These are phyloP conservation scores for Sylvia borin DNA, from an alignment of 2,797 vertebrate genomes.

Conservation along the genomic window DNA sequence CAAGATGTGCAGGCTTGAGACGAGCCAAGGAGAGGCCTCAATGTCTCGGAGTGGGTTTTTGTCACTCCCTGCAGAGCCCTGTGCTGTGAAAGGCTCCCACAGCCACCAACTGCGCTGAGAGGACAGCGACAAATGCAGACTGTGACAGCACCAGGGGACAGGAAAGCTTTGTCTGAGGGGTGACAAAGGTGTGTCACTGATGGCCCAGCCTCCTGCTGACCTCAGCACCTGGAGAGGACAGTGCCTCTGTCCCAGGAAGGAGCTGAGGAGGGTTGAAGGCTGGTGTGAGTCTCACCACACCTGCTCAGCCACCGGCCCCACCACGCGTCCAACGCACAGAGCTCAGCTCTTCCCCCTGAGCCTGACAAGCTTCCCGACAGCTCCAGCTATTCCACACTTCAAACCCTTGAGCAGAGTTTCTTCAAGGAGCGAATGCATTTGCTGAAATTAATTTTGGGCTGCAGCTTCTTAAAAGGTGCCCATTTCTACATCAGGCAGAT, in stretches of 20 bases:
- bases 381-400: neutral
- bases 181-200: fast-evolving
- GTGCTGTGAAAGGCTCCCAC: fast-evolving
- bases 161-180: neutral
- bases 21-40: neutral
- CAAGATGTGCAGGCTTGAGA: neutral
- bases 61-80: fast-evolving
- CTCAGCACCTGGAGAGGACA: neutral
- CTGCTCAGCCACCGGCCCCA: neutral
- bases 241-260: neutral
- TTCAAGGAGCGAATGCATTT: neutral
- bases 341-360: neutral
- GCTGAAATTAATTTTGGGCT: conserved; percentile 37
- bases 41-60: neutral
- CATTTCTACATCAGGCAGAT: conserved; percentile 34
- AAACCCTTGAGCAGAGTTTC: neutral
- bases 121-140: fast-evolving
- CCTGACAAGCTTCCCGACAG: neutral
- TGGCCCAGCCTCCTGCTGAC: neutral
- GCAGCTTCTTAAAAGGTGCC: neutral
- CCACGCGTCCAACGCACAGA: fast-evolving
- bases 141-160: neutral
- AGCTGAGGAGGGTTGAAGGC: neutral
- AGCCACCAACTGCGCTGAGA: neutral
- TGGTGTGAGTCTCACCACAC: fast-evolving